Evolutionary conservation across 2,888 invertebrate species (phyloP), one percentile per base, ranked within the genome.

Genomic region (Ecliptopera silaceata): DNA sequence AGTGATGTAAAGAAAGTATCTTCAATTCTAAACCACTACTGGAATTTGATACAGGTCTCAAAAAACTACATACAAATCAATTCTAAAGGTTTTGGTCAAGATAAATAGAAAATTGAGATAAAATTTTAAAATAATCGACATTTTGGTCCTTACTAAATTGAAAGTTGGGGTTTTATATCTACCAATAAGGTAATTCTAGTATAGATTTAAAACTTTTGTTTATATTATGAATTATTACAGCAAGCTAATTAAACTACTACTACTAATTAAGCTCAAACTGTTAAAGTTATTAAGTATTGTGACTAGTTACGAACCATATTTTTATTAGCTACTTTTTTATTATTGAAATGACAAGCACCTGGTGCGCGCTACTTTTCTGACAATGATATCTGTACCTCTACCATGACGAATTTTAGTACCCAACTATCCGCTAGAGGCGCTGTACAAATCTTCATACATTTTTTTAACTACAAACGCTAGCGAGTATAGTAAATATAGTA

Each of bases 81-180:
- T 79, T 75, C 69, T 66, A 78, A 83, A 81, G 71, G 72, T 67
- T 70, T 80, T 86, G 85, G 85, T 86, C 84, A 77, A 78, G 78
- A 74, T 68, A 49, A 58, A 65, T 75, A 72, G 70, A 76, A 76
- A 74, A 74, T 75, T 66, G 65, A 73, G 73, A 70, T 74, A 69
- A 58, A 71, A 68, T 68, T 69, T 68, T 65, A 70, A 75, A 75
- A 72, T 70, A 74, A 77, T 66, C 47, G 65, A 69, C 68, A 31
- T 56, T 69, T 86, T 86, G 85, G 86, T 86, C 86, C 84, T 74
- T 84, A 77, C 77, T 79, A 79, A 76, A 75, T 75, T 68, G 74
- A 75, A 75, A 74, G 67, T 66, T 53, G 70, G 70, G 70, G 70
- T 72, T 71, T 63, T 61, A 68, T 71, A 72, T 71, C 65, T 69